These are phyloP conservation scores for Pipistrellus pygmaeus DNA, from an alignment of 2,797 vertebrate genomes.

Conservation along the genomic window DNA sequence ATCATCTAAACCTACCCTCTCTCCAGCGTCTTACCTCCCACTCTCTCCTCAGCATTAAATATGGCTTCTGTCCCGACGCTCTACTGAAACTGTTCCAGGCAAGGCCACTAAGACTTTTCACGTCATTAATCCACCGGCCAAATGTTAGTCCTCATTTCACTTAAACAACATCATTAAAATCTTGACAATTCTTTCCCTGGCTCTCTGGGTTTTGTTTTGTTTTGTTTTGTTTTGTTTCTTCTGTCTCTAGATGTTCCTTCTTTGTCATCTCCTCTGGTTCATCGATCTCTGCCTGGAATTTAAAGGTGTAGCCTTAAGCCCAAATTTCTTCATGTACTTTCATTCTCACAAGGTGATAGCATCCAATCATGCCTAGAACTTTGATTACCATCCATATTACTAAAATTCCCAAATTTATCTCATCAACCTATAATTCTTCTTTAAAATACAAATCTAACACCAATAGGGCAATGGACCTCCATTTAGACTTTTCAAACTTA, in stretches of 20 bases:
- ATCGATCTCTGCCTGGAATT: neutral
- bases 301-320: neutral
- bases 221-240: neutral
- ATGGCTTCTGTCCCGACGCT: neutral
- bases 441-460: constrained; percentile 43
- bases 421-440: constrained; percentile 8
- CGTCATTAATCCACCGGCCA: neutral
- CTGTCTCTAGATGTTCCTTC: neutral
- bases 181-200: neutral
- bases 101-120: constrained; percentile 20
- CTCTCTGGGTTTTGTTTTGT: neutral
- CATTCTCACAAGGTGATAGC: constrained; percentile 23
- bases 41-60: neutral
- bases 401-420: neutral
- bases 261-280: neutral
- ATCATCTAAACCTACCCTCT: neutral
- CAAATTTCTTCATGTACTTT: neutral
- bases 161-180: neutral
- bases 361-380: neutral
- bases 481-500: constrained; percentile 16
- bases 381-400: neutral
- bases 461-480: neutral
- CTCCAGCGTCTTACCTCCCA: neutral
- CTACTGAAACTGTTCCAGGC: neutral
- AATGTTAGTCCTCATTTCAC: constrained; percentile 5